Evolutionary conservation across 2,888 invertebrate species (phyloP), one percentile per base, ranked within the genome.

Genomic region (Mesochorus sp.): DNA sequence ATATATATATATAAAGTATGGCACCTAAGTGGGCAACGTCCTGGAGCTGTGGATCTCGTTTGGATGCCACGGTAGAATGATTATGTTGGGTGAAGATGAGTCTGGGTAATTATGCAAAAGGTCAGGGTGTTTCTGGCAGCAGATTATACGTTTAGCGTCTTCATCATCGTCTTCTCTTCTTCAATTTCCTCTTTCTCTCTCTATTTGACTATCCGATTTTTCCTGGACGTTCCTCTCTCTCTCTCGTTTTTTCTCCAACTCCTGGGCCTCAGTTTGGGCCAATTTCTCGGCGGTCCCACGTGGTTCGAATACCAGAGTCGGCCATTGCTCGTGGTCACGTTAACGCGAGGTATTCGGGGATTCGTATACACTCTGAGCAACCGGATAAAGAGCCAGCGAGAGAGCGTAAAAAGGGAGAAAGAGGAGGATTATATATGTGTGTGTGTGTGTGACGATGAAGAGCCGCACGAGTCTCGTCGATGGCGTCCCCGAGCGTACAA

Each of bases 241-340:
- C 31, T 21, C 59, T 31, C n/a, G 10, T 37, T 2, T n/a, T 34
- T 5, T 1, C 37, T 44, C 26, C n/a, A 10, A 14, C 8, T 21
- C 10, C 19, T 53, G 73, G 39, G 77, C 73, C 78, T 70, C 53
- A 70, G 70, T 64, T 70, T 44, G 26, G 53, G 44, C 44, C 24
- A 44, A 55, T 39, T 53, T 53, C 68, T 64, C 62, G 68, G 53
- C 55, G 55, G 59, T 44, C 55, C 85, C 86, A 86, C 86, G 86
- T 86, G 85, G 84, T 85, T 85, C 73, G 84, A 86, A 86, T 86
- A 84, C 86, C 85, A 80, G 77, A 74, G 59, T 74, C 78, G 78
- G 70, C 70, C 74, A 70, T 74, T 77, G 77, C 74, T 74, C 64
- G 68, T 49, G 53, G 49, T 24, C 74, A 42, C 61, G 57, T 75